phyloP scores from a whole-genome alignment of 2,797 vertebrate genomes.

The Schizopygopsis pylzovi region DNA sequence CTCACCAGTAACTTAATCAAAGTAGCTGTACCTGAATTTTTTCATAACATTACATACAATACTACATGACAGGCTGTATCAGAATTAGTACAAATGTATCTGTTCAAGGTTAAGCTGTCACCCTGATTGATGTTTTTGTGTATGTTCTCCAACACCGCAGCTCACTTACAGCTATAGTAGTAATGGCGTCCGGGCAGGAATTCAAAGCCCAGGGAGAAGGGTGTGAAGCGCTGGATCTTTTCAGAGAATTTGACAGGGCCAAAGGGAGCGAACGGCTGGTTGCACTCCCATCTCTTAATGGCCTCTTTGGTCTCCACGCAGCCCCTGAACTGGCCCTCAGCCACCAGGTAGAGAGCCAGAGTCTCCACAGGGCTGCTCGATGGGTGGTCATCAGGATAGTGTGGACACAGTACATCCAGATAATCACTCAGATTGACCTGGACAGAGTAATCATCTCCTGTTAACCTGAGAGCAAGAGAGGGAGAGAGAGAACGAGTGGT shows the following conservation, averaged over 20 bases:
- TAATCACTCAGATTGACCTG: constrained; percentile 90
- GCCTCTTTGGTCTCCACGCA: constrained; percentile 82
- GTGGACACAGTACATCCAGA: constrained; percentile 92
- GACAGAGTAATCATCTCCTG: constrained; percentile 82
- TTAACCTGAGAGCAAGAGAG: constrained; percentile 78
- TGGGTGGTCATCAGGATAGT: constrained; percentile 76
- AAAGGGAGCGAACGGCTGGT: constrained; percentile 80
- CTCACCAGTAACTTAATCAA: neutral
- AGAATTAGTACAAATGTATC: neutral
- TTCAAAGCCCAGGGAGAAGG: constrained; percentile 73
- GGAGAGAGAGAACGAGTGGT: constrained; percentile 10
- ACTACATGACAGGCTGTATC: neutral
- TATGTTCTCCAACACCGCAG: constrained; percentile 2
- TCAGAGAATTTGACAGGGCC: constrained; percentile 89
- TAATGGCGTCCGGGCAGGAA: constrained; percentile 89
- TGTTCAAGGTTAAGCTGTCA: neutral
- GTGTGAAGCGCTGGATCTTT: constrained; percentile 80
- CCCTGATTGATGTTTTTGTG: neutral
- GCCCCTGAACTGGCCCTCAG: constrained; percentile 78
- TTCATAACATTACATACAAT: neutral
- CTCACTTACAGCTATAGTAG: constrained; percentile 89
- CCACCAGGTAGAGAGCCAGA: constrained; percentile 78
- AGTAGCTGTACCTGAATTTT: neutral
- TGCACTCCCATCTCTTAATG: constrained; percentile 92
- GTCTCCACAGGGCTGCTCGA: constrained; percentile 66